These are phyloP conservation scores for Dendrocincla fuliginosa DNA, from an alignment of 2,797 vertebrate species.

Conservation along the genomic window DNA sequence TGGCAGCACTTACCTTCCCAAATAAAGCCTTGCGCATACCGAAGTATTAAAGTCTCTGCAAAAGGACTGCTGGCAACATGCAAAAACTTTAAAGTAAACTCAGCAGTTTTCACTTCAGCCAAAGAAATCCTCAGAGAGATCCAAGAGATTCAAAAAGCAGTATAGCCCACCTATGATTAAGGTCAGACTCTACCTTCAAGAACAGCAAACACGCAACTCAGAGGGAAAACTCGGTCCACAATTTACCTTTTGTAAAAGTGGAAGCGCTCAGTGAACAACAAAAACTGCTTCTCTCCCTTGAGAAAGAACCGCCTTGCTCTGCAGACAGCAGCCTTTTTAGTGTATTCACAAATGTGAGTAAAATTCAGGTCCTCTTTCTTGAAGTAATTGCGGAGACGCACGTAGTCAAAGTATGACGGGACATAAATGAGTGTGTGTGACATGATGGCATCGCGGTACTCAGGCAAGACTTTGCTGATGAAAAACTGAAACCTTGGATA, in stretches of 20 bases:
- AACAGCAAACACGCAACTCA: neutral
- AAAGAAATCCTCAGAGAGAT: neutral
- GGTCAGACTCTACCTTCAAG: neutral
- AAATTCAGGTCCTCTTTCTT: slow-evolving; percentile 91
- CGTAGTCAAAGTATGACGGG: slow-evolving; percentile 94
- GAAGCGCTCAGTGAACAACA: slow-evolving; percentile 95
- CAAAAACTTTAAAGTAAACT: neutral
- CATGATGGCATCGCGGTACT: slow-evolving; percentile 95
- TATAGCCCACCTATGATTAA: neutral
- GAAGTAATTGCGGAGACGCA: slow-evolving; percentile 93
- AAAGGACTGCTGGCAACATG: neutral
- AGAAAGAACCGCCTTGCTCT: slow-evolving; percentile 89
- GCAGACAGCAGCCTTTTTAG: slow-evolving; percentile 82
- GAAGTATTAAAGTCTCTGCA: neutral
- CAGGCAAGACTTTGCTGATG: slow-evolving; percentile 87
- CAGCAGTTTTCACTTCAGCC: neutral
- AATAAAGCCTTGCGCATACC: neutral
- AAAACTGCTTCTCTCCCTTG: slow-evolving; percentile 88
- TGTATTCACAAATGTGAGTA: slow-evolving; percentile 89
- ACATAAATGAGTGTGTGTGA: slow-evolving; percentile 93
- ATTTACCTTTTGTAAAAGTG: slow-evolving; percentile 97
- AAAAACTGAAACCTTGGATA: slow-evolving; percentile 91
- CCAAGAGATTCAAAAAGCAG: neutral
- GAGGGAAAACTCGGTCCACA: neutral
- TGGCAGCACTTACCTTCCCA: neutral